Evolutionary conservation across 2,797 vertebrate genomes (phyloP), one percentile per base, ranked within the genome.

Genomic region (Onychomys arenicola): DNA sequence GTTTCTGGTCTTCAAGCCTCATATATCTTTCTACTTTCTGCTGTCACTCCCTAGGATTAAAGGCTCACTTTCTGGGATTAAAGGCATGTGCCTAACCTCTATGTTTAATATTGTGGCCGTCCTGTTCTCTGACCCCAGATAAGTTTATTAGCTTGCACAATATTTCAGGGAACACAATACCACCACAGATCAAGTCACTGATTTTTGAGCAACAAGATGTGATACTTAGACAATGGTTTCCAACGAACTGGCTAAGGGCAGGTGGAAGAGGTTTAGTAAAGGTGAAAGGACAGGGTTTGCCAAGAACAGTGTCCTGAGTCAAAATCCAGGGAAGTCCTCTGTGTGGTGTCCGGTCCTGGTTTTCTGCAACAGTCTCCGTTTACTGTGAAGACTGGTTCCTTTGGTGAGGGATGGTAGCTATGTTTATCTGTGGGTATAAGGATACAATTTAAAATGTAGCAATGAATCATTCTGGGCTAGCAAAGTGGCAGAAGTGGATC

Each of bases 121-220:
- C n/a, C n/a, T n/a, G n/a, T n/a, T n/a, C n/a, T n/a, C n/a, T n/a
- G n/a, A n/a, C n/a, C n/a, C n/a, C n/a, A n/a, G n/a, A n/a, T n/a
- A n/a, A n/a, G n/a, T n/a, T n/a, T n/a, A n/a, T n/a, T n/a, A n/a
- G n/a, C n/a, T n/a, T n/a, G n/a, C n/a, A n/a, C n/a, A n/a, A n/a
- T n/a, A n/a, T n/a, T n/a, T n/a, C n/a, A n/a, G n/a, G n/a, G n/a
- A n/a, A n/a, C n/a, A n/a, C n/a, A n/a, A n/a, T n/a, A n/a, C n/a
- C n/a, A n/a, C n/a, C n/a, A n/a, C n/a, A n/a, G n/a, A n/a, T 27
- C 76, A 73, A 43, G 5, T 29, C 3, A 1, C 94, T 29, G 21
- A n/a, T 94, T 86, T 86, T 57, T 93, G 73, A 93, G 23, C 25
- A 61, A 29, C 34, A 73, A 90, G 93, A 75, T 81, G 1, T 43